Conservation (phyloP, 2,888 invertebrate species). For the Platycnemis pennipes region DNA sequence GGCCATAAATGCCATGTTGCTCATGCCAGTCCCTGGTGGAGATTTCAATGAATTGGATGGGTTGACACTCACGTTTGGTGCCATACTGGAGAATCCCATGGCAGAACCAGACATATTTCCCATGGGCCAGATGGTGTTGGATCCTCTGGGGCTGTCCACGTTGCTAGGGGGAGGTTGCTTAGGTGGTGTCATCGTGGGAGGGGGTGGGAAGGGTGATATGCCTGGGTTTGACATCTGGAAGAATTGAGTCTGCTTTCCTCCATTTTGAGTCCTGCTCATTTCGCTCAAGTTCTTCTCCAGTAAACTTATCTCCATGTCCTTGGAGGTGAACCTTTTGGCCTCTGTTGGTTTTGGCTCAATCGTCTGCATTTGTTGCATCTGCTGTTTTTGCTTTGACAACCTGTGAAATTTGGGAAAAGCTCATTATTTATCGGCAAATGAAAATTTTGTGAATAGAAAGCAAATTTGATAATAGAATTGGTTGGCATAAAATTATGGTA, state of each 20-base stretch:
- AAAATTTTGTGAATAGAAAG: too few relatives aligned
- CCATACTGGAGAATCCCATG: background rate
- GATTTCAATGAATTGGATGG: constrained; percentile 13
- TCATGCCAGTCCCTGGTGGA: background rate
- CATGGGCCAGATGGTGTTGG: constrained; percentile 13
- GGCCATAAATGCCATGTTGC: constrained; percentile 11
- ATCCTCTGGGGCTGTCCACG: background rate
- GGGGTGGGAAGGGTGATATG: background rate
- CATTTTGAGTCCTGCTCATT: constrained; percentile 32
- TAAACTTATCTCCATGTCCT: constrained; percentile 44
- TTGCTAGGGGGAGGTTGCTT: background rate
- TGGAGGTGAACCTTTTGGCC: background rate
- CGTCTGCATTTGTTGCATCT: constrained; percentile 42
- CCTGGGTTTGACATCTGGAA: background rate
- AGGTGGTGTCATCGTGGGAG: background rate
- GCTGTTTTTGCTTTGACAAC: constrained; percentile 43
- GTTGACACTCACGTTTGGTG: constrained; percentile 39
- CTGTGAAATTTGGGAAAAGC: background rate
- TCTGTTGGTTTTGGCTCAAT: background rate
- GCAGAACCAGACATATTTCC: background rate
- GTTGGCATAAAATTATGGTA: too few relatives aligned
- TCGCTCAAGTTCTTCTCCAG: constrained; percentile 50
- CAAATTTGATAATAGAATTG: too few relatives aligned
- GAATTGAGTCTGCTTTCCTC: background rate
- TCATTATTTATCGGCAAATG: background rate